Evolutionary conservation across 2,888 invertebrate species (phyloP), one percentile per base, ranked within the genome.

Genomic region (Rhingia rostrata): DNA sequence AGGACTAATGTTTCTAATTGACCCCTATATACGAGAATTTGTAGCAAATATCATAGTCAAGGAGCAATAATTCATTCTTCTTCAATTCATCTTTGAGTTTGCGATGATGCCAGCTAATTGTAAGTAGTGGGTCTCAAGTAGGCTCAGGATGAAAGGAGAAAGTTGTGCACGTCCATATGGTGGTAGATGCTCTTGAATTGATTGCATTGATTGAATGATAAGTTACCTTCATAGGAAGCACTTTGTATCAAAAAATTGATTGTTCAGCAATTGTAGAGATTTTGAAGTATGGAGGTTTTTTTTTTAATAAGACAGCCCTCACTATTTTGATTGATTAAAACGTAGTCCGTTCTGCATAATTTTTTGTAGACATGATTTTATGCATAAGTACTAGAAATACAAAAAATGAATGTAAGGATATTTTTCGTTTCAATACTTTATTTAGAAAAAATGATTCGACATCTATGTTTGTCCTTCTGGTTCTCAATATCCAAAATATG

Each of bases 71-170:
- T 61, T 61, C 45, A 14, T 35, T 67, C 6, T 54, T 6, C 4
- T 6, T 32, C 7, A 64, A 61, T 22, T 64, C 30, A 35, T n/a
- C 41, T 43, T 54, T 47, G 49, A 58, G 22, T 66, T 45, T 39
- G 9, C 61, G 7, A 72, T 66, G 66, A 75, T 75, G 14, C 43
- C 22, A 45, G 75, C 66, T 75, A 67, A 75, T 75, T 75, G 66
- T 35, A 12, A 51, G 66, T 37, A 51, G 60, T 41, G 56, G 10
- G 14, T 66, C 54, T 74, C 56, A 49, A 74, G 74, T 51, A 66
- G 22, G 9, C 41, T 64, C 47, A 41, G 49, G 56, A 61, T 72
- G 61, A 72, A 60, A 45, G 53, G 43, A 64, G 58, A 66, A 56
- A 66, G 56, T 74, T 47, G n/a, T 41, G 9, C 56, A 7, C 33